Percentiles rank a stretch among this genome's conserved stretches.
Evolutionary conservation across 2,113 vertebrate genomes (phyloP).

Genomic region (Indri indri): DNA sequence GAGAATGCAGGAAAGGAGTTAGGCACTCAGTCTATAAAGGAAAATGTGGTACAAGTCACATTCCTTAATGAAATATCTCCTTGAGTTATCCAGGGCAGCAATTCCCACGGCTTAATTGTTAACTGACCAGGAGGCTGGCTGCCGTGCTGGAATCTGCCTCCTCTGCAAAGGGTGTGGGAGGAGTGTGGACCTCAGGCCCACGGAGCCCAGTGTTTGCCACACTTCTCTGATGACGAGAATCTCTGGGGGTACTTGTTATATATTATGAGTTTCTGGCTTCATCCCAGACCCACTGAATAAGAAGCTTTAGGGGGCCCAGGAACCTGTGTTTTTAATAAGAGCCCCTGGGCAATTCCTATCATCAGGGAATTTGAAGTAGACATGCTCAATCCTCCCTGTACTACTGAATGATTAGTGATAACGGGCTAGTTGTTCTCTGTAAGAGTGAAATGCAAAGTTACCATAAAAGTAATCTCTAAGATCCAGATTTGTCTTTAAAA

Average conservation of each 20-base stretch:
- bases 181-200: neutral
- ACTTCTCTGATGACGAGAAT: slow-evolving; percentile 1
- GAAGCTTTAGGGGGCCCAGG: neutral
- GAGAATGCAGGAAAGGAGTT: neutral
- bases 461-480: neutral
- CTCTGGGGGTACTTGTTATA: neutral
- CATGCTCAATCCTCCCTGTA: neutral
- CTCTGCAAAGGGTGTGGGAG: neutral
- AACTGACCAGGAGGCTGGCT: neutral
- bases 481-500: neutral
- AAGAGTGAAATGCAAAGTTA: neutral
- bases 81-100: neutral
- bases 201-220: neutral
- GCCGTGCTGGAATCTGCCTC: neutral
- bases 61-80: neutral
- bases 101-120: neutral
- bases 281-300: neutral
- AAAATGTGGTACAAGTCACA: neutral
- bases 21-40: neutral
- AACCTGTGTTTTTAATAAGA: neutral
- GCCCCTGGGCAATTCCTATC: neutral
- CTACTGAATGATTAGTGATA: neutral
- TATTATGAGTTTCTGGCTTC: neutral
- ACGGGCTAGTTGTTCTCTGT: neutral
- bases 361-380: neutral